Base-by-base conservation (phyloP, 2,888 invertebrate genomes). In the Drosophila cognata region DNA sequence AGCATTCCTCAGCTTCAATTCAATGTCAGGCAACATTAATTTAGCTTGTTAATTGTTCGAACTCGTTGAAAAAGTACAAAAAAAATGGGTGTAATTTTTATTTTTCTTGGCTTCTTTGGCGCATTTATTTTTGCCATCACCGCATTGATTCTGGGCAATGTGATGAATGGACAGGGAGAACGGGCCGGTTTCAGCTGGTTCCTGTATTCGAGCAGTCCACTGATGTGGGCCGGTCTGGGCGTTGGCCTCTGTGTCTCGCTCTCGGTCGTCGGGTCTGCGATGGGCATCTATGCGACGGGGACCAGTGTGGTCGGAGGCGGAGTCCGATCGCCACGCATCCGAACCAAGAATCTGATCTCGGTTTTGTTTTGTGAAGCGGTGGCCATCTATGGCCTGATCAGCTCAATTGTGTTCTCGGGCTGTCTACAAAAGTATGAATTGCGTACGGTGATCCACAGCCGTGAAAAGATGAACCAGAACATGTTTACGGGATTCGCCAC, bases 321-420 rank as follows among this genome's bases (percentile, higher is more conserved):
- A 91, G 99, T 99, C 16, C 99, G 99, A 94, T 98, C 99, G 28
- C 99, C 99, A 2, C 95, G 99, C 88, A 99, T 99, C 93, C 98
- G 99, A 94, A 99, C 99, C 62, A 99, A 99, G 94, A 99, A 99
- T 94, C 95, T 99, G 91, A 99, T 99, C 91, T 99, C 99, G 46
- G 98, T 99, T 84, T 99, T 99, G 93, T 99, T 99, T 94, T 99
- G 99, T 93, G 99, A 99, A 94, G 99, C 99, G 78, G 99, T 99
- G 2, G 99, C 99, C 77, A 99, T 99, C 93, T 99, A 99, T 93
- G 99, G 99, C 18, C 95, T 99, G 76, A 99, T 99, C 91, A 98
- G 99, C 90, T 98, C 99, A 43, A 99, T 99, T 92, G 99, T 99
- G 38, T 95, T 99, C 69, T 97, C 98, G 33, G 98, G 98, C 77